Base-by-base conservation (phyloP, 2,113 vertebrate species). In the Brachypteracias leptosomus region DNA sequence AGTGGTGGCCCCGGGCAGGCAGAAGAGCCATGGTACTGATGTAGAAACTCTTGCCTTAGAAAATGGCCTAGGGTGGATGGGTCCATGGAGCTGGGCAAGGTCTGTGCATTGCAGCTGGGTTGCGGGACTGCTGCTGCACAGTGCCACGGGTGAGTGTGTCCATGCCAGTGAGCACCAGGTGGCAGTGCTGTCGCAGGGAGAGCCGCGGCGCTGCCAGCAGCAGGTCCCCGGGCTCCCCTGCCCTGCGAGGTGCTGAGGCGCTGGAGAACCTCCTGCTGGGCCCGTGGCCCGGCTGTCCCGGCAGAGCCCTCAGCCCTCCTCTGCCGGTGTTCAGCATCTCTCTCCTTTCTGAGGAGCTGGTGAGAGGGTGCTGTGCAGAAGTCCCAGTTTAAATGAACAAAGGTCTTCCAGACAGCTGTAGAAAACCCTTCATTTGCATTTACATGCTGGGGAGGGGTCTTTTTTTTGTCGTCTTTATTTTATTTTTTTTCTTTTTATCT, bases 11-110 rank as follows among this genome's bases (percentile, higher is more conserved):
- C 17, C 1, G n/a, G n/a, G 52, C 38, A 2, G 18, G 26, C 35
- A 13, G 35, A 17, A 22, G 25, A 71, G 52, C n/a, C 17, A 0
- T 0, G 22, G 13, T 11, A 0, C 13, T 7, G 26, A 62, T 3
- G n/a, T 13, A 33, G 77, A 16, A 25, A 1, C 13, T 19, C 52
- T 9, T 7, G 29, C 33, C 28, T 29, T 24, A 17, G 40, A 6
- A 14, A 65, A 9, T 1, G 28, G 21, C 9, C 40, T 13, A 0
- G 49, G 58, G 5, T 1, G 13, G 51, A 6, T 11, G 46, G 25
- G 24, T 66, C 13, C 5, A 16, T 35, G 16, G 6, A 2, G 2
- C 31, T 0, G n/a, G 22, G 44, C 25, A 4, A 5, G 38, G 46
- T 16, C 29, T 7, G 19, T 1, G 44, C 20, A 52, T 28, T 5